Base-by-base conservation (phyloP, 1,140 invertebrate genomes). In the Piezodorus guildinii region DNA sequence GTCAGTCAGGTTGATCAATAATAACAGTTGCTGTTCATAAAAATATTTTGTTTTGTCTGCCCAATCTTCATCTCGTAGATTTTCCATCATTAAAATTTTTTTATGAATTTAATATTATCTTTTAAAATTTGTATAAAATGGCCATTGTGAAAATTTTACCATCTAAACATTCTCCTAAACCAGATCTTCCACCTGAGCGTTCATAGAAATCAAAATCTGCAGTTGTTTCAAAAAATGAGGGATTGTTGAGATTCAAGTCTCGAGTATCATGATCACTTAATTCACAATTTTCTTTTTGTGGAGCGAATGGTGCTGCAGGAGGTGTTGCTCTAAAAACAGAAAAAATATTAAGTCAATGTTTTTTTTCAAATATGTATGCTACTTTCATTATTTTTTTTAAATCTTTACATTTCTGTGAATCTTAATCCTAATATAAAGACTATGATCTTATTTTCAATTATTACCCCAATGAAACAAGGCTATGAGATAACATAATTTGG, bases 131-230 rank as follows among this genome's bases (percentile, higher is more conserved):
- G 34, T n/a, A 62, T 45, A 51, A 19, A 65, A 65, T 62, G 27
- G 27, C 8, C 27, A 30, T 30, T 8, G 8, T 65, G 64, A 19
- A 58, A 23, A 45, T 68, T 71, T 77, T 79, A 90, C 88, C 88
- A 75, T 91, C 88, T 65, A 91, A 80, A 73, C 89, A 91, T 66
- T 91, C 88, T 39, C 83, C 84, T 64, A 83, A 82, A 46, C 81
- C 82, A 60, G 83, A 83, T 63, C 85, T 77, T 16, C 83, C 83
- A 46, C 83, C 78, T 65, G 86, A 85, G 66, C 88, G 77, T 74
- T 94, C 90, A 69, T 91, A 94, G 73, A 87, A 94, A 70, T 94
- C 90, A 71, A 87, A 93, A 73, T 88, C 89, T 9, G 86, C 86
- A 15, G 83, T 83, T 30, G 78, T 83, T 70, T 94, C 91, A 71